Evolutionary conservation across 1,140 invertebrate species (phyloP), one percentile per base, ranked within the genome.

Genomic region (Gonioctena quinquepunctata): DNA sequence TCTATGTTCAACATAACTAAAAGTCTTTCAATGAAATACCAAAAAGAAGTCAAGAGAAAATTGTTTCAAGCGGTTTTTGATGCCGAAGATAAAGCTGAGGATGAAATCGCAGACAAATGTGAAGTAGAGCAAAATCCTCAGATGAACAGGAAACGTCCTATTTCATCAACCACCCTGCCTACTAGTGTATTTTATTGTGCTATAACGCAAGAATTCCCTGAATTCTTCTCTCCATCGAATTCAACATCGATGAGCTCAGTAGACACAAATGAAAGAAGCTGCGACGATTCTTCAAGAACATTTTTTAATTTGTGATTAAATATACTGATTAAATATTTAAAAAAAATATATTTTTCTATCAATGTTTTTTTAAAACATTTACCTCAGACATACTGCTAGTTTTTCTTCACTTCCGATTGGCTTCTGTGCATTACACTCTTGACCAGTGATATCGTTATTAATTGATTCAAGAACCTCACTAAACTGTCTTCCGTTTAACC

Each of bases 341-440:
- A 60, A 27, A 22, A 57, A 60, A 60, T 8, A 60, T 2, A 19
- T 59, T 19, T 59, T 16, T 27, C 25, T 33, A n/a, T n/a, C n/a
- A n/a, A n/a, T n/a, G n/a, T n/a, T n/a, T n/a, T n/a, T n/a, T n/a
- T n/a, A n/a, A n/a, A n/a, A n/a, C n/a, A n/a, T n/a, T n/a, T n/a
- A n/a, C n/a, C 28, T 42, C 27, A 62, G 19, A 62, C 60, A 22
- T 62, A 62, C 28, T 33, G 60, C 28, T 48, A 62, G 16, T 48
- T 62, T 62, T 62, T 62, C 60, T 48, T 62, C 60, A 48, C 60
- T 33, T 25, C 60, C 33, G 13, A 62, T 62, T 19, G 57, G 57
- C 25, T 60, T 23, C 4, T 42, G 33, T 27, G 22, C 19, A 22
- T 60, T 60, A 27, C 25, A 60, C 8, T 60, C 57, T 60, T 27